A percentile compares a stretch with the other conserved stretches of the same genome.
phyloP scores from a whole-genome alignment of 2,113 vertebrate genomes.

The Lates calcarifer region DNA sequence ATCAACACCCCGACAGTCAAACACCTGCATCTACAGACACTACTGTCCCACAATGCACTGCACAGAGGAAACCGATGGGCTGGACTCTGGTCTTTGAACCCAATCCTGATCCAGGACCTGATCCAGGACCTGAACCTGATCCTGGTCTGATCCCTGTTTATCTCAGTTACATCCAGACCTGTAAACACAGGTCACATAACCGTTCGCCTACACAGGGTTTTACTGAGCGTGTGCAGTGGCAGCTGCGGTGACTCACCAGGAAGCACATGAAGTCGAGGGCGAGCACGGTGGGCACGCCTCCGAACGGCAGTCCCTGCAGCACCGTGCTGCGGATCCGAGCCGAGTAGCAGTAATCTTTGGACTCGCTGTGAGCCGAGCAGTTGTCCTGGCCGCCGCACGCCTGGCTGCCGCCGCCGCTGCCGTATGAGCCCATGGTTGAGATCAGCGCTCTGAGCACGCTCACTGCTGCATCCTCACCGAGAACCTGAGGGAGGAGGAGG shows the following conservation, averaged over 20 bases:
- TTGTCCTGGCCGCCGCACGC: slow-evolving; percentile 78
- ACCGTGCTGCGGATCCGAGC: slow-evolving; percentile 97
- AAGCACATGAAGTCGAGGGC: slow-evolving; percentile 99
- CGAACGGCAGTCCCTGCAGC: slow-evolving; percentile 96
- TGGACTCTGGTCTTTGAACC: too few species aligned
- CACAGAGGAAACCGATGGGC: too few species aligned
- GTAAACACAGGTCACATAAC: too few species aligned
- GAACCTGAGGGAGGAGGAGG: slow-evolving; percentile 42
- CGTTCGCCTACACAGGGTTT: too few species aligned
- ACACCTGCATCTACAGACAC: too few species aligned
- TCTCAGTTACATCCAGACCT: too few species aligned
- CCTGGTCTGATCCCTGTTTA: too few species aligned
- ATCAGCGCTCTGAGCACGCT: slow-evolving; percentile 86
- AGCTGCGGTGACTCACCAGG: slow-evolving; percentile 89
- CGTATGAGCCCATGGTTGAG: slow-evolving; percentile 88
- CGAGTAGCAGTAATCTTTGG: slow-evolving; percentile 95
- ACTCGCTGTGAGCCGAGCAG: slow-evolving; percentile 81
- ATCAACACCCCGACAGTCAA: not conserved
- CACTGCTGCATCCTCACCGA: slow-evolving; percentile 86
- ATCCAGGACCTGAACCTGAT: too few species aligned
- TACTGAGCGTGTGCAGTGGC: not conserved
- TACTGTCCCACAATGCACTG: not conserved
- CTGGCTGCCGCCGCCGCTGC: slow-evolving; percentile 74
- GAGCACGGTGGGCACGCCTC: slow-evolving; percentile 95
- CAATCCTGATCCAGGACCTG: too few species aligned